phyloP scores from a whole-genome alignment of 2,888 invertebrate genomes.

The Fragum whitleyi region DNA sequence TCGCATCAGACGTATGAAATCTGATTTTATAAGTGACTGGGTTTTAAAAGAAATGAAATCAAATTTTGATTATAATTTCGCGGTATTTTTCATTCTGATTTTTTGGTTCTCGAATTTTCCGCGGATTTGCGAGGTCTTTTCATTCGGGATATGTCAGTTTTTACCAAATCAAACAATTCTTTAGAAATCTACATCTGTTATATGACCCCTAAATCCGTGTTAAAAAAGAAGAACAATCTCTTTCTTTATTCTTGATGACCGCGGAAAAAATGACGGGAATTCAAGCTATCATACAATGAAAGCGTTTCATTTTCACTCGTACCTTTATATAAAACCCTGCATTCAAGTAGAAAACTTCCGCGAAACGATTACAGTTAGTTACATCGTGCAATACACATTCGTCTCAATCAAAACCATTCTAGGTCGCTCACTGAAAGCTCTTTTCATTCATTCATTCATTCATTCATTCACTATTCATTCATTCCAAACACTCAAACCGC shows the following conservation, averaged over 20 bases:
- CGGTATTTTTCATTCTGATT: conserved; percentile 32
- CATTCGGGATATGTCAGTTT: conserved; percentile 30
- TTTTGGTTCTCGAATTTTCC: conserved; percentile 23
- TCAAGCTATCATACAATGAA: not conserved
- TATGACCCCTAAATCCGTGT: conserved; percentile 18
- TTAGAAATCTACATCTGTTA: conserved; percentile 32
- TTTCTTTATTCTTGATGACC: not conserved
- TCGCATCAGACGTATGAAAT: conserved; percentile 57
- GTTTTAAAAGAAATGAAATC: conserved; percentile 50
- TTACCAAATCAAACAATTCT: conserved; percentile 30
- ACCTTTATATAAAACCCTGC: too few relatives aligned
- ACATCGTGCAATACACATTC: too few relatives aligned
- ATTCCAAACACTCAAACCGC: too few relatives aligned
- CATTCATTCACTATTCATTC: too few relatives aligned
- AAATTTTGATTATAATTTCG: conserved; percentile 62
- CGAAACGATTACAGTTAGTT: too few relatives aligned
- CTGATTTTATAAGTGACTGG: conserved; percentile 57
- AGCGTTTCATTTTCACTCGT: not conserved
- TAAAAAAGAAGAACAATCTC: conserved; percentile 15
- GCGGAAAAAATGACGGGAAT: not conserved
- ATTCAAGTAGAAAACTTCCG: too few relatives aligned
- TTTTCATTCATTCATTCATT: too few relatives aligned
- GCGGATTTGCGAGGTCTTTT: conserved; percentile 23
- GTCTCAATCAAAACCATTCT: too few relatives aligned
- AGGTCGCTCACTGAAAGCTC: too few relatives aligned